phyloP scores from a whole-genome alignment of 2,888 invertebrate species.

The Drosophila seclusa region DNA sequence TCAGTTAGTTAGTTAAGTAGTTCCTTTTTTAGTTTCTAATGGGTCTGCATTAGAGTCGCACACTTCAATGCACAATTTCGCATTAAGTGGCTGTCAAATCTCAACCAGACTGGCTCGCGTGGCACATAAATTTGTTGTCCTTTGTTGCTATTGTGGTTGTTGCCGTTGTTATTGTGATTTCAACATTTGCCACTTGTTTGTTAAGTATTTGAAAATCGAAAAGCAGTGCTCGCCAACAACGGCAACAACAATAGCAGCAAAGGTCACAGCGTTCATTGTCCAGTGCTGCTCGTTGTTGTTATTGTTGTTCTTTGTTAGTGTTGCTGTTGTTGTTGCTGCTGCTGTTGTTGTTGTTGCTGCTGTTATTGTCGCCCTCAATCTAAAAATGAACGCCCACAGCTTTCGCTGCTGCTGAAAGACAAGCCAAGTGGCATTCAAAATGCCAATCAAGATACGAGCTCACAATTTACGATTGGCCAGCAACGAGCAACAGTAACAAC shows the following conservation, averaged over 20 bases:
- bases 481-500: slow-evolving; percentile 36
- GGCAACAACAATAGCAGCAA: slow-evolving; percentile 40
- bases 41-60: slow-evolving; percentile 4
- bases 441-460: slow-evolving; percentile 62
- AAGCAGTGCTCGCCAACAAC: slow-evolving; percentile 48
- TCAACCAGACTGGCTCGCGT: slow-evolving; percentile 68
- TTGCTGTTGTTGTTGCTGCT: neutral
- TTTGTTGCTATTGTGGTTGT: slow-evolving; percentile 11
- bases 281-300: slow-evolving; percentile 25
- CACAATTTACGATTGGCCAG: slow-evolving; percentile 70
- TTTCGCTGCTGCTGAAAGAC: slow-evolving; percentile 58
- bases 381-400: slow-evolving; percentile 50
- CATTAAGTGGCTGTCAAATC: slow-evolving; percentile 27
- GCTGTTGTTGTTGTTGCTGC: slow-evolving; percentile 3
- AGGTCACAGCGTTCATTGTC: slow-evolving; percentile 74
- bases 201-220: slow-evolving; percentile 70
- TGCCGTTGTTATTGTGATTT: slow-evolving; percentile 41
- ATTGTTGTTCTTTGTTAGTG: neutral
- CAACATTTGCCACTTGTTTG: slow-evolving; percentile 69
- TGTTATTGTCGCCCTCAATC: slow-evolving; percentile 29
- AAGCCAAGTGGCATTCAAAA: slow-evolving; percentile 60
- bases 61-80: slow-evolving; percentile 10
- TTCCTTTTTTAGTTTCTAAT: neutral
- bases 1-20: slow-evolving; percentile 21
- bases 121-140: slow-evolving; percentile 64